These are phyloP conservation scores for Cecidostiba fungosa DNA, from an alignment of 2,888 invertebrate genomes.

Conservation along the genomic window DNA sequence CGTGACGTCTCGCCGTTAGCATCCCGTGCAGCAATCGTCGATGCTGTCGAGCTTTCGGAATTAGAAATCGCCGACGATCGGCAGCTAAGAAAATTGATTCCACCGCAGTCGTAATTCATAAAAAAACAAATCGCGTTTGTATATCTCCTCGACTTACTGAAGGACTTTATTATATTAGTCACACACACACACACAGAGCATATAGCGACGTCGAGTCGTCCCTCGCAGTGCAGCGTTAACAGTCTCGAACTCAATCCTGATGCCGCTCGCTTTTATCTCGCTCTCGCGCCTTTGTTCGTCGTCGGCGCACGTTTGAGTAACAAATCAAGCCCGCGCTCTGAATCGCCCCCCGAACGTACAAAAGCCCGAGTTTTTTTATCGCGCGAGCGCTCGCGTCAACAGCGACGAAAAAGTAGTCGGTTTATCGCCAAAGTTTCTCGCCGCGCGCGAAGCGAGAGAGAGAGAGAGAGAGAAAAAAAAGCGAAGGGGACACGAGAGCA, in stretches of 20 bases:
- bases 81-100: background rate
- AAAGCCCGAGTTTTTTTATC: slow-evolving; percentile 15
- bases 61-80: slow-evolving; percentile 19
- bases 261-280: background rate
- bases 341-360: slow-evolving; percentile 35
- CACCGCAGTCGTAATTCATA: background rate
- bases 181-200: too few species aligned
- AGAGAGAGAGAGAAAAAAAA: background rate
- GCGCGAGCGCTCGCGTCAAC: background rate
- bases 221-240: background rate
- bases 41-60: background rate
- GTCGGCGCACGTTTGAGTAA: slow-evolving; percentile 24
- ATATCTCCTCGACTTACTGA: background rate
- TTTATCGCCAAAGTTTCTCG: slow-evolving; percentile 53
- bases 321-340: slow-evolving; percentile 49
- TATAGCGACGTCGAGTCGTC: background rate
- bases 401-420: slow-evolving; percentile 24
- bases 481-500: background rate
- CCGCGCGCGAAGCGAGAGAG: background rate
- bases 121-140: too few species aligned
- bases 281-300: background rate
- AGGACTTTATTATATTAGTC: background rate
- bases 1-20: slow-evolving; percentile 75
- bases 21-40: background rate
- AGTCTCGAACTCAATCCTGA: background rate